phyloP scores from a whole-genome alignment of 2,888 invertebrate genomes.

The Patella pellucida region DNA sequence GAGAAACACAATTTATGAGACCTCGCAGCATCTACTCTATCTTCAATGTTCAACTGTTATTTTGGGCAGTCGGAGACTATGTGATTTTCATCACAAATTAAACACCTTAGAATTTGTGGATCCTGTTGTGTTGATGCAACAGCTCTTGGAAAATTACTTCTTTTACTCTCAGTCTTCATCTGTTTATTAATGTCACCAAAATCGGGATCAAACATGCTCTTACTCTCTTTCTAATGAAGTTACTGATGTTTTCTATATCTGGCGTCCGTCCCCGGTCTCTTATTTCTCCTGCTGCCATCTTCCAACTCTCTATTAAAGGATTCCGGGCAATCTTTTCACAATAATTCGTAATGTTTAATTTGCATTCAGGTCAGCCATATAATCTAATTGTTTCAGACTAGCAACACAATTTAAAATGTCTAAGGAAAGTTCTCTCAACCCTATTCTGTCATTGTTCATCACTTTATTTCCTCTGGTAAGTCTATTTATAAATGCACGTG shows the following conservation, averaged over 20 bases:
- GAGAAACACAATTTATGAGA: conserved; percentile 18
- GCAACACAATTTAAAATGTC: too few species aligned
- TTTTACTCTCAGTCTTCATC: neutral
- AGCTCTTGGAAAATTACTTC: neutral
- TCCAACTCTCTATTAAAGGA: conserved; percentile 18
- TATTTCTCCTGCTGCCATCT: conserved; percentile 8
- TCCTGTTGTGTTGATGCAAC: neutral
- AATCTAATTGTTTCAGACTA: too few species aligned
- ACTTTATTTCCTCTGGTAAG: too few species aligned
- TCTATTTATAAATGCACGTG: too few species aligned
- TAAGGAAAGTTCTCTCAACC: too few species aligned
- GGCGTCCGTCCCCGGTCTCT: conserved; percentile 20
- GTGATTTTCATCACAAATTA: conserved; percentile 10
- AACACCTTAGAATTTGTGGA: conserved; percentile 11
- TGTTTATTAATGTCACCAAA: conserved; percentile 21
- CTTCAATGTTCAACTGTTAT: conserved; percentile 2
- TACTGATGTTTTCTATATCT: conserved; percentile 6
- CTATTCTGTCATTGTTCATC: too few species aligned
- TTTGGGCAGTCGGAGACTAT: conserved; percentile 16
- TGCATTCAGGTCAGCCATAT: too few species aligned
- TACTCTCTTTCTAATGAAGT: conserved; percentile 20
- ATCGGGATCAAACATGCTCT: conserved; percentile 26
- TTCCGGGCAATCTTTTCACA: conserved; percentile 14
- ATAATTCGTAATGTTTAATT: conserved; percentile 13
- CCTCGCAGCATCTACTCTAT: neutral